Percentiles rank a stretch among this genome's conserved stretches.
phyloP scores from a whole-genome alignment of 1,140 invertebrate species.

The Pteromalus puparum region DNA sequence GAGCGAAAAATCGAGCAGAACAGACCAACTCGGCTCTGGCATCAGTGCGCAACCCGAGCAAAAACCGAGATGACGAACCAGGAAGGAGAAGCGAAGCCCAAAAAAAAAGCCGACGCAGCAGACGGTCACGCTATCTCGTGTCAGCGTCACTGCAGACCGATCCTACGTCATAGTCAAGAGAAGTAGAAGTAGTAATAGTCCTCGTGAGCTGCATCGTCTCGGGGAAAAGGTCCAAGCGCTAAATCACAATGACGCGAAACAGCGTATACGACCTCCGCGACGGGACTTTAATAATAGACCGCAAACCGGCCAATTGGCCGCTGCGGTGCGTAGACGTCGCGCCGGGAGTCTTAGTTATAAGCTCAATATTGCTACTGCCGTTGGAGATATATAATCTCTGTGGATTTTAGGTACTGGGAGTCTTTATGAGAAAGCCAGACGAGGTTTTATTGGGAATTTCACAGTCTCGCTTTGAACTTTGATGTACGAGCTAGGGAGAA shows the following conservation, averaged over 20 bases:
- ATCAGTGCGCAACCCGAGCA: neutral
- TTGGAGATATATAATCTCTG: too few species aligned
- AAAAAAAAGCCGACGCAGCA: slow-evolving; percentile 3
- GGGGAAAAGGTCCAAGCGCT: slow-evolving; percentile 50
- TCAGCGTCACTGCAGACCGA: neutral
- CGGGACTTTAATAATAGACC: slow-evolving; percentile 61
- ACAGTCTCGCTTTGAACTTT: neutral
- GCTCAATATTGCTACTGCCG: neutral
- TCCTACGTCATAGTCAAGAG: neutral
- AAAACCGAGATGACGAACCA: neutral
- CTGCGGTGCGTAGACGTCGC: too few species aligned
- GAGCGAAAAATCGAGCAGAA: too few species aligned
- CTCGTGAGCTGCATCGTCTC: neutral
- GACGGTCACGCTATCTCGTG: neutral
- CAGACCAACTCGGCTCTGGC: too few species aligned
- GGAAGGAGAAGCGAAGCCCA: neutral
- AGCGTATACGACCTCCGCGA: slow-evolving; percentile 50
- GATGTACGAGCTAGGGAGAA: neutral
- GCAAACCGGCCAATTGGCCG: slow-evolving; percentile 53
- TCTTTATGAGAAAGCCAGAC: too few species aligned
- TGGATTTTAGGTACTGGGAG: too few species aligned
- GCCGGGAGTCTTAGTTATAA: neutral
- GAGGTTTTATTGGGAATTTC: neutral
- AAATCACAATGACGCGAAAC: slow-evolving; percentile 62
- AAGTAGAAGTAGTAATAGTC: neutral